phyloP scores from a whole-genome alignment of 2,113 vertebrate species.

The Galbula dea region DNA sequence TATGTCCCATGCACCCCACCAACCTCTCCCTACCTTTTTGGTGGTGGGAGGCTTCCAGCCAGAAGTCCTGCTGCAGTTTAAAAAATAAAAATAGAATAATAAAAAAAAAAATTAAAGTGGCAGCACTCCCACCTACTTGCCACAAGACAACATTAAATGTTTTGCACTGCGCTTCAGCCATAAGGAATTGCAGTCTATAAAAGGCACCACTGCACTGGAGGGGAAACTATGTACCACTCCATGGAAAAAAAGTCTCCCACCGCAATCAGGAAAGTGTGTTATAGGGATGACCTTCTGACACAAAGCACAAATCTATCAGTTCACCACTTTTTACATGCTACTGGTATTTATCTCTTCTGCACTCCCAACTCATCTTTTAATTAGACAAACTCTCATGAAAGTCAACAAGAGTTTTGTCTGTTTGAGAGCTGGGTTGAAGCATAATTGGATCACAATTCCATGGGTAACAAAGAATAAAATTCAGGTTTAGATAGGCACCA shows the following conservation, averaged over 20 bases:
- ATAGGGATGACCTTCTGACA: slow-evolving; percentile 62
- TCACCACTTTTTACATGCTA: slow-evolving; percentile 21
- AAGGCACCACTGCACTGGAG: slow-evolving; percentile 36
- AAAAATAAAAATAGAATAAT: not conserved
- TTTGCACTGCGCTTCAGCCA: slow-evolving; percentile 11
- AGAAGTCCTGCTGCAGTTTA: not conserved
- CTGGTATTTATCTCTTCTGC: slow-evolving; percentile 54
- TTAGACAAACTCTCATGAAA: slow-evolving; percentile 59
- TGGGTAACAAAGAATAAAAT: slow-evolving; percentile 3
- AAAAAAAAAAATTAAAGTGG: not conserved
- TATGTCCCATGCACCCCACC: not conserved
- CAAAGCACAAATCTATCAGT: slow-evolving; percentile 62
- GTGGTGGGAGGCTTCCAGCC: not conserved
- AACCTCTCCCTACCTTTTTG: not conserved
- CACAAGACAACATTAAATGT: not conserved
- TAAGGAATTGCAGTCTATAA: slow-evolving; percentile 48
- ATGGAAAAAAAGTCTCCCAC: slow-evolving; percentile 56
- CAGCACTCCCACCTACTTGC: not conserved
- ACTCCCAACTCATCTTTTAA: slow-evolving; percentile 53
- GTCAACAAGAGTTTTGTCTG: slow-evolving; percentile 61
- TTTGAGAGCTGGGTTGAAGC: not conserved
- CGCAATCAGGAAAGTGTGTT: slow-evolving; percentile 57
- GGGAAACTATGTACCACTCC: slow-evolving; percentile 1
- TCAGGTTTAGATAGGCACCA: not conserved
- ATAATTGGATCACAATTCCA: slow-evolving; percentile 50